A percentile compares a stretch with the other conserved stretches of the same genome.
Conservation (phyloP, 2,113 vertebrate species). For the Sapayoa aenigma region DNA sequence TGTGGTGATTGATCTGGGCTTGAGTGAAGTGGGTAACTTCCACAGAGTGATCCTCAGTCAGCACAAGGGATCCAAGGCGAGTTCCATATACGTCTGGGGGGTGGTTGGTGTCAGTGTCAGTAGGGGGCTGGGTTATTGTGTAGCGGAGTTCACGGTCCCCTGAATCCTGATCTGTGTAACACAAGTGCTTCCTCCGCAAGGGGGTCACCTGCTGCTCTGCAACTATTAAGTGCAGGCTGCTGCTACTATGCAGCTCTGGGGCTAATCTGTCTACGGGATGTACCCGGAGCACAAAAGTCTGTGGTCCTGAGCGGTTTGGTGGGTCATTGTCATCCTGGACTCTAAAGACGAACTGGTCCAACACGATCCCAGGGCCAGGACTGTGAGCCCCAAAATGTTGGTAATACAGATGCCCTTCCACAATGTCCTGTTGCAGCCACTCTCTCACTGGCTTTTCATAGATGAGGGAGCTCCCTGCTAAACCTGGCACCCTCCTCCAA, state of each 20-base stretch:
- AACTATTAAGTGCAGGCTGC: constrained; percentile 88
- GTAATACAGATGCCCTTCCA: constrained; percentile 86
- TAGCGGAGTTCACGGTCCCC: constrained; percentile 90
- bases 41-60: constrained; percentile 83
- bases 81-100: constrained; percentile 52
- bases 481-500: constrained; percentile 39
- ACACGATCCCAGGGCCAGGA: constrained; percentile 75
- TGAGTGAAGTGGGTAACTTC: constrained; percentile 89
- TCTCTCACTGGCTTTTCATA: constrained; percentile 88
- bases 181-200: constrained; percentile 85
- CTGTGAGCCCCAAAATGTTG: constrained; percentile 86
- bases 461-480: constrained; percentile 65
- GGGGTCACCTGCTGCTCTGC: constrained; percentile 89
- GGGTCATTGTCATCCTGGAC: constrained; percentile 95
- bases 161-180: constrained; percentile 91
- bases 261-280: constrained; percentile 90
- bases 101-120: constrained; percentile 87
- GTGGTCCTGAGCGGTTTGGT: constrained; percentile 85
- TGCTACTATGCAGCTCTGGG: constrained; percentile 82
- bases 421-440: constrained; percentile 90
- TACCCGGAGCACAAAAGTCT: constrained; percentile 83
- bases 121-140: constrained; percentile 81
- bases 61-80: constrained; percentile 80
- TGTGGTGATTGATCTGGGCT: constrained; percentile 96
- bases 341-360: constrained; percentile 86